Percentiles rank a stretch among this genome's conserved stretches.
Conservation (phyloP, 2,113 vertebrate species). For the Hymenochirus boettgeri region DNA sequence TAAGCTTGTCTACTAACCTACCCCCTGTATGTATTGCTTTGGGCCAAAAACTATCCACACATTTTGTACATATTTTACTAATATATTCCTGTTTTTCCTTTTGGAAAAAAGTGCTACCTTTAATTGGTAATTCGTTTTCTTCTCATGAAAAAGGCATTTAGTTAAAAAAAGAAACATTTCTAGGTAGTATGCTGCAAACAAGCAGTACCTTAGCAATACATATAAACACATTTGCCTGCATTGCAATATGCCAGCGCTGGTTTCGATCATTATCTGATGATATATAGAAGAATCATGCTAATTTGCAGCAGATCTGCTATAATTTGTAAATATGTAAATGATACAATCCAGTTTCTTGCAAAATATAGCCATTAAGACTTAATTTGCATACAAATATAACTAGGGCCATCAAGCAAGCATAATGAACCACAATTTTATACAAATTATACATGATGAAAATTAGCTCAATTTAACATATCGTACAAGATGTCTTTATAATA, state of each 20-base stretch:
- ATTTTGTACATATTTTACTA: too few relatives aligned
- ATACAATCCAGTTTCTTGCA: constrained; percentile 18
- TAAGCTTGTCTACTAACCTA: too few relatives aligned
- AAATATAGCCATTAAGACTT: constrained; percentile 26
- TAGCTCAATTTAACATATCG: constrained; percentile 31
- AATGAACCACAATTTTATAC: constrained; percentile 28
- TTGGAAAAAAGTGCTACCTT: too few relatives aligned
- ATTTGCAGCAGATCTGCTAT: constrained; percentile 14
- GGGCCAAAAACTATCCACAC: too few relatives aligned
- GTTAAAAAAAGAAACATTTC: too few relatives aligned
- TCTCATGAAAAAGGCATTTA: too few relatives aligned
- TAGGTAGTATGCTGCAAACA: too few relatives aligned
- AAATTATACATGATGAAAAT: constrained; percentile 36
- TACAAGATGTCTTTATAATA: constrained; percentile 32
- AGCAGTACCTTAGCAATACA: too few relatives aligned
- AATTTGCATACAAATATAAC: constrained; percentile 36
- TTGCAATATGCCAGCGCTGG: neutral
- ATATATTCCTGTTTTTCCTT: too few relatives aligned
- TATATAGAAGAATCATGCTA: constrained; percentile 23
- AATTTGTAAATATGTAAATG: constrained; percentile 32
- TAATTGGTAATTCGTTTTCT: too few relatives aligned
- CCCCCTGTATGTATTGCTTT: too few relatives aligned
- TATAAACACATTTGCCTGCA: neutral
- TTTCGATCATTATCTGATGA: constrained; percentile 1
- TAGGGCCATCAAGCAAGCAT: constrained; percentile 30